These are phyloP conservation scores for Mormyrops boulengeri DNA, from an alignment of 2,797 vertebrate genomes.

Conservation along the genomic window DNA sequence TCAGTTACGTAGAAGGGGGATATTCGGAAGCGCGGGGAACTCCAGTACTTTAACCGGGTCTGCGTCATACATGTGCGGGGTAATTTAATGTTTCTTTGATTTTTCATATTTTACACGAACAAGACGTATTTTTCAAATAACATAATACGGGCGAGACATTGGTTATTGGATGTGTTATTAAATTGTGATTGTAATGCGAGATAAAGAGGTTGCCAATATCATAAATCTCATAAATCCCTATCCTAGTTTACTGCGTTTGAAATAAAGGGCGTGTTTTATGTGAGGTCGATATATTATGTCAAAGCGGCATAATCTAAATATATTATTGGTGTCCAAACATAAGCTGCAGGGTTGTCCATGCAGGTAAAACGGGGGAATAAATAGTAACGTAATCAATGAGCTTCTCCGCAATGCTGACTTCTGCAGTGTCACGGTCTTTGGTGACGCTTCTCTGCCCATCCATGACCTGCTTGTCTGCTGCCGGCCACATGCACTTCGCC, in stretches of 20 bases:
- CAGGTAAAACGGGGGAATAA: neutral
- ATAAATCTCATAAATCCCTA: neutral
- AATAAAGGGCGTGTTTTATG: neutral
- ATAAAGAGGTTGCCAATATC: neutral
- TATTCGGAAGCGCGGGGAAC: neutral
- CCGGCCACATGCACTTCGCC: neutral
- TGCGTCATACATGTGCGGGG: neutral
- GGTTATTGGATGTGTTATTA: neutral
- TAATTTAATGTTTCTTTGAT: neutral
- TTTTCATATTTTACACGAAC: neutral
- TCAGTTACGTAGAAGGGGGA: neutral
- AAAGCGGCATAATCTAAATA: neutral
- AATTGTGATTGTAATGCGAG: neutral
- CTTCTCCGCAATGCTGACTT: constrained; percentile 16
- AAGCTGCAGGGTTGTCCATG: neutral
- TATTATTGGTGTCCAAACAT: neutral
- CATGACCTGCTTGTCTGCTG: neutral
- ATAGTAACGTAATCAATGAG: neutral
- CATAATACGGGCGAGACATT: neutral
- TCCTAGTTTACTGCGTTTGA: neutral
- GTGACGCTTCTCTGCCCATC: neutral
- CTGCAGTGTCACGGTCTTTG: neutral
- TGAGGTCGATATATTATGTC: neutral
- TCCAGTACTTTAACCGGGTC: neutral
- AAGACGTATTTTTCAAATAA: neutral